Base-by-base conservation (phyloP, 2,797 vertebrate species). In the Pangasius djambal region DNA sequence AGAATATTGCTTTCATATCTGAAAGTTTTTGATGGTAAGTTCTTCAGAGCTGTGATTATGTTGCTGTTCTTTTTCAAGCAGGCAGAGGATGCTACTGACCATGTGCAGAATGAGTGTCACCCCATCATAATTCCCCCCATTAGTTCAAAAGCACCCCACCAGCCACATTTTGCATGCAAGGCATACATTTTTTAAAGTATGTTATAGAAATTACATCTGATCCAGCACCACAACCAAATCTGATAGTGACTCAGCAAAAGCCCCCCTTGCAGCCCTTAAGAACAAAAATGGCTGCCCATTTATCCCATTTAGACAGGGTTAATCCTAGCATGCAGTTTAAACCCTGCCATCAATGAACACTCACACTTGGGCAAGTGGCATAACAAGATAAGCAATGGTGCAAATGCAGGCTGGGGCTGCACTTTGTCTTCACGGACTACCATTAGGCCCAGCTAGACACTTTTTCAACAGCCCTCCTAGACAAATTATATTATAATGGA, bases 341-440 rank as follows among this genome's bases (percentile, higher is more conserved):
- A 88, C 86, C 87, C 70, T 74, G 83, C 83, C 89, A 72, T 87
- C 65, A 91, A 92, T 90, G 79, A 91, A 87, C 88, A 48, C 86
- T 93, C 87, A 57, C 87, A 85, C 88, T 89, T 84, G 52, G 78
- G 74, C 86, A 4, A 52, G 48, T 86, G 78, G 75, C 83, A 59
- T 89, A 94, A 93, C 93, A 91, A 90, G 94, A 90, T 91, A 90
- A 93, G 89, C 90, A 79, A 82, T 82, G 90, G 93, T 90, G 92
- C 90, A 93, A 94, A 94, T 89, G 92, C 40, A 89, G 89, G 89
- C 89, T 90, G 92, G 92, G 93, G 90, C 87, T 78, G 90, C 92
- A 91, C 89, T 97, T 95, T 95, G 94, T 96, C 94, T 96, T 95
- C 93, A 90, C 91, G 89, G 28, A 15, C 48, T 90, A 89, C 90